Percentiles rank a stretch among this genome's conserved stretches.
Evolutionary conservation across 2,888 invertebrate species (phyloP).

Genomic region (Prosopocoilus inquinatus): DNA sequence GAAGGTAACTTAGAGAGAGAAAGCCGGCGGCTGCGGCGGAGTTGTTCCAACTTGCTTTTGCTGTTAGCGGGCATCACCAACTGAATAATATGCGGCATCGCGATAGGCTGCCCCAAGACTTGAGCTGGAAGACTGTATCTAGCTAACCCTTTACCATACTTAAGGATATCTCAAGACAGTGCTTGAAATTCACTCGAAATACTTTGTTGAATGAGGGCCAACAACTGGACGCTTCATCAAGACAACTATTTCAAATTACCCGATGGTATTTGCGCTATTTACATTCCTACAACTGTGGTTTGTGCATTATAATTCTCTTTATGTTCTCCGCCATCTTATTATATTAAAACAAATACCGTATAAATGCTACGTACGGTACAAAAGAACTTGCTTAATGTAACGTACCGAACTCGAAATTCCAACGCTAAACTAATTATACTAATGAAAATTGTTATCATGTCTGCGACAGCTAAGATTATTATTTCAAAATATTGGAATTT

Average conservation of each 20-base stretch:
- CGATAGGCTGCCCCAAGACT: conserved; percentile 24
- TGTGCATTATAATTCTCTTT: conserved; percentile 18
- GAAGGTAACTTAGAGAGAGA: conserved; percentile 34
- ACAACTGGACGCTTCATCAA: conserved; percentile 49
- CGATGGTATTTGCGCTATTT: conserved; percentile 39
- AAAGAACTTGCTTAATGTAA: conserved; percentile 14
- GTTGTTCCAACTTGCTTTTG: conserved; percentile 36
- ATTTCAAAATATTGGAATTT: no score
- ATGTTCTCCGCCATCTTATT: conserved; percentile 1
- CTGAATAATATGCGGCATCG: conserved; percentile 30
- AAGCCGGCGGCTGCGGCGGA: conserved; percentile 36
- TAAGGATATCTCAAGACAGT: conserved; percentile 37
- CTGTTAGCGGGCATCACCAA: conserved; percentile 30
- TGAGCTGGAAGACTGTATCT: conserved; percentile 30
- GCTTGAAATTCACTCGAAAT: conserved; percentile 40
- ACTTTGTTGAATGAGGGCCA: conserved; percentile 41
- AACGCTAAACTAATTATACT: conserved; percentile 8
- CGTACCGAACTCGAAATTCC: conserved; percentile 15
- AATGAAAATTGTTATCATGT: no score
- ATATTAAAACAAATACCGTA: conserved; percentile 5
- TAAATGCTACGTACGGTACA: conserved; percentile 12
- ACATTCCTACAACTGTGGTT: conserved; percentile 28
- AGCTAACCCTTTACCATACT: conserved; percentile 31
- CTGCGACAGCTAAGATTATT: no score
- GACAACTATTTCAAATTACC: conserved; percentile 49